phyloP scores from a whole-genome alignment of 2,888 invertebrate species.

The Drosophila neutralis region DNA sequence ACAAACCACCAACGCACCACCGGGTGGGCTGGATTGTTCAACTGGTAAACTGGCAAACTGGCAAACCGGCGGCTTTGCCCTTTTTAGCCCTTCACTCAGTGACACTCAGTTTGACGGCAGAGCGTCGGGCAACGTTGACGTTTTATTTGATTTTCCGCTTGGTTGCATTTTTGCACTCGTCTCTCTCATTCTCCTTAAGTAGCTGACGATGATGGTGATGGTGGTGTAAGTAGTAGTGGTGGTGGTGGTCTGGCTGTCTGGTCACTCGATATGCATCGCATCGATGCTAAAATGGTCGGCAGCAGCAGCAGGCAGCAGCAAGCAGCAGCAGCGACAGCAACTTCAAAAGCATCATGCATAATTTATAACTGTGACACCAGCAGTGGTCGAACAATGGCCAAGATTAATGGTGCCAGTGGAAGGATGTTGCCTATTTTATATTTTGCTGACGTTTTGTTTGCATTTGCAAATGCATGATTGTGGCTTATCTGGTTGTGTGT shows the following conservation, averaged over 20 bases:
- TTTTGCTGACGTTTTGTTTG: conserved; percentile 36
- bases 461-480: conserved; percentile 55
- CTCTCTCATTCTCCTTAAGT: conserved; percentile 18
- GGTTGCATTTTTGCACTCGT: conserved; percentile 70
- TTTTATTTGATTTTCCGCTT: conserved; percentile 82
- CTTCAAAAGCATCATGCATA: conserved; percentile 56
- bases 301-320: conserved; percentile 33
- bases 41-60: conserved; percentile 7
- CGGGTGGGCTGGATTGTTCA: conserved; percentile 48
- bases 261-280: conserved; percentile 72
- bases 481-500: conserved; percentile 13
- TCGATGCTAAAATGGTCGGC: conserved; percentile 66
- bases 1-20: conserved; percentile 56
- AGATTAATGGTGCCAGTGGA: conserved; percentile 63
- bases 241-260: conserved; percentile 11
- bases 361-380: conserved; percentile 74
- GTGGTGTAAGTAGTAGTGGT: background rate
- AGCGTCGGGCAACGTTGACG: conserved; percentile 63
- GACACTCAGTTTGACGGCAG: conserved; percentile 49
- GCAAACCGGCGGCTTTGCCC: conserved; percentile 39
- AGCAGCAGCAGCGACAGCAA: conserved; percentile 32
- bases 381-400: conserved; percentile 64
- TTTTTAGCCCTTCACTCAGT: conserved; percentile 42
- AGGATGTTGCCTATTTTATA: conserved; percentile 40
- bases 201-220: conserved; percentile 1